These are phyloP conservation scores for Oreochromis tanganicae DNA, from an alignment of 2,113 vertebrate species.

Conservation along the genomic window DNA sequence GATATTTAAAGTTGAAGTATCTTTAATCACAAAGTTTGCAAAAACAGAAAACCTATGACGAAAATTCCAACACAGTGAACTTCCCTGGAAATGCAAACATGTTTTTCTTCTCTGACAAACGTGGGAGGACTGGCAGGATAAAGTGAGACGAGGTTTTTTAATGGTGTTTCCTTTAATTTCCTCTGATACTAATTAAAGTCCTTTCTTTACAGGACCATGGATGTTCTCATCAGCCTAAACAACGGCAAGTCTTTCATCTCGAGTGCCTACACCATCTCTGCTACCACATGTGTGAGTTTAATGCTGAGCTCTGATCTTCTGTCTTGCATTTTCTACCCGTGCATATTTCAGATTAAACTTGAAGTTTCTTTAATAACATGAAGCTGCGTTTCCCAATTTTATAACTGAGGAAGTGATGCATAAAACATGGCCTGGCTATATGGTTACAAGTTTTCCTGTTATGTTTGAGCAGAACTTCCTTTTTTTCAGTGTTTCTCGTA, in stretches of 20 bases:
- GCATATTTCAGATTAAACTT: neutral
- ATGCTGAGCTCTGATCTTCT: neutral
- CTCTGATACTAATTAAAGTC: neutral
- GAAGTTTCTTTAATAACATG: neutral
- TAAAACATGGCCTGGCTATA: fast-evolving
- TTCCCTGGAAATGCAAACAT: neutral
- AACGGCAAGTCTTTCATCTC: conserved; percentile 81
- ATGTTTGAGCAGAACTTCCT: neutral
- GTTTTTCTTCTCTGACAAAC: neutral
- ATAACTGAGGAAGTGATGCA: neutral
- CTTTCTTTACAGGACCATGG: conserved; percentile 76
- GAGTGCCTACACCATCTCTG: conserved; percentile 78
- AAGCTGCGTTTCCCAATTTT: neutral
- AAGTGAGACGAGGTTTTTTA: neutral
- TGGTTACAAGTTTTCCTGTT: neutral
- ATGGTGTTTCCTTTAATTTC: fast-evolving
- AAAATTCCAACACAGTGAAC: neutral
- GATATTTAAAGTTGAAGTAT: neutral
- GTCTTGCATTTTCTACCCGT: too few species aligned
- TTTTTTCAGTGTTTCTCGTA: neutral
- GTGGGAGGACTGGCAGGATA: fast-evolving
- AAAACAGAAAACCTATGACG: fast-evolving
- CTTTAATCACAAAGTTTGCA: neutral
- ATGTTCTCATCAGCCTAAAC: conserved; percentile 87
- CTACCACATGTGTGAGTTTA: conserved; percentile 87